Conservation (phyloP, 2,113 vertebrate species). For the Calyptommatus sinebrachiatus region DNA sequence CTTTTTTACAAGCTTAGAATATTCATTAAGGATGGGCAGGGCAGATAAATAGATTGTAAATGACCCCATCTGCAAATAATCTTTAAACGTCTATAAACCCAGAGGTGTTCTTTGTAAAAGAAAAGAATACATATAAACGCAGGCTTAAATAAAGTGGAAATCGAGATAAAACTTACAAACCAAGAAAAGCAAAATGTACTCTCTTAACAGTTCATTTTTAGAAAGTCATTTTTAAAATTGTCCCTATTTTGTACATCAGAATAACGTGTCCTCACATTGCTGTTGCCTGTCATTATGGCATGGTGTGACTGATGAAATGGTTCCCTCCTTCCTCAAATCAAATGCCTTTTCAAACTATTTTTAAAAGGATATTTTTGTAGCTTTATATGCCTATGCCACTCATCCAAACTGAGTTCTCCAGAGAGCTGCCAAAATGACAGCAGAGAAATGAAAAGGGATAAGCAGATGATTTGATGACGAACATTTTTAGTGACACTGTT, state of each 20-base stretch:
- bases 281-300: neutral
- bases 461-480: neutral
- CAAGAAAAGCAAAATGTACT: neutral
- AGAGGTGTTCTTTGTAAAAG: too few relatives aligned
- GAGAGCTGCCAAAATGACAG: slow-evolving; percentile 4
- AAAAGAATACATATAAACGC: too few relatives aligned
- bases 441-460: slow-evolving; percentile 3
- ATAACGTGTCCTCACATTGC: neutral
- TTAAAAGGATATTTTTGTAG: slow-evolving; percentile 4
- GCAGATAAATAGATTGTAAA: too few relatives aligned
- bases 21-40: too few relatives aligned
- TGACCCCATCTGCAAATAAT: too few relatives aligned
- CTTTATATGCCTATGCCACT: neutral
- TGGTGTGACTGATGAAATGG: neutral
- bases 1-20: too few relatives aligned
- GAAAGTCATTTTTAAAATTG: neutral
- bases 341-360: slow-evolving; percentile 10
- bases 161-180: neutral
- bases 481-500: neutral
- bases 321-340: neutral
- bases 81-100: too few relatives aligned
- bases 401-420: neutral
- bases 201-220: slow-evolving; percentile 8
- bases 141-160: neutral
- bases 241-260: neutral